Percentiles rank a stretch among this genome's conserved stretches.
Evolutionary conservation across 2,797 vertebrate genomes (phyloP).

Genomic region (Sebastes trivittatus): DNA sequence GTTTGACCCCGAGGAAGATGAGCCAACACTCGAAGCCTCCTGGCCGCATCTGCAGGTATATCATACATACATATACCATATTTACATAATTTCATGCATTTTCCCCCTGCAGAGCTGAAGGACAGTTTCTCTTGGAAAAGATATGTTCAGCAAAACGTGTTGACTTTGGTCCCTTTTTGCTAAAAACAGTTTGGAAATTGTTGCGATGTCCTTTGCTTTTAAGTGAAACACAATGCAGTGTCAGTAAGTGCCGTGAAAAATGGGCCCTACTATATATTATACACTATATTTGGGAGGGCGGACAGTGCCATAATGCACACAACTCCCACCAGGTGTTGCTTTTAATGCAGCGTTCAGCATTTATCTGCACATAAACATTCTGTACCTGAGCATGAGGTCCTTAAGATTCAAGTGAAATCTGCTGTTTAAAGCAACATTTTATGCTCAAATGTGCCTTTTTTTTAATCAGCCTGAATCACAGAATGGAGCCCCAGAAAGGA

Average conservation of each 20-base stretch:
- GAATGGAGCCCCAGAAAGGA: background rate
- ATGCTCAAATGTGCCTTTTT: background rate
- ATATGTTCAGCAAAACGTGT: background rate
- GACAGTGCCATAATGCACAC: background rate
- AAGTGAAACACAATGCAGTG: conserved; percentile 8
- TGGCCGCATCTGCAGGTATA: conserved; percentile 93
- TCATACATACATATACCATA: background rate
- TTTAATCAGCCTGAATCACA: background rate
- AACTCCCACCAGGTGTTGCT: conserved; percentile 31
- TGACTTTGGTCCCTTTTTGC: background rate
- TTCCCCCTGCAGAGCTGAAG: background rate
- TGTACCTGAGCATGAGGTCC: background rate
- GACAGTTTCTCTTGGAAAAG: background rate
- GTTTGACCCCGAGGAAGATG: conserved; percentile 94
- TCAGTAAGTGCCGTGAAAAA: conserved; percentile 19
- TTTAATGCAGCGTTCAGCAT: conserved; percentile 25
- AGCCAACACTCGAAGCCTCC: conserved; percentile 92
- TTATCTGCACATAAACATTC: conserved; percentile 7
- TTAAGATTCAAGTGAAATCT: background rate
- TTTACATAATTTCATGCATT: background rate
- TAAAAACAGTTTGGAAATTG: background rate
- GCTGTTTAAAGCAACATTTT: conserved; percentile 4
- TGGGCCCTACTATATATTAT: background rate
- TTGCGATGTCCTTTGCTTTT: background rate
- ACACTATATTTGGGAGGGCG: background rate